Evolutionary conservation across 2,113 vertebrate species (phyloP), one percentile per base, ranked within the genome.

Genomic region (Eidolon helvum): DNA sequence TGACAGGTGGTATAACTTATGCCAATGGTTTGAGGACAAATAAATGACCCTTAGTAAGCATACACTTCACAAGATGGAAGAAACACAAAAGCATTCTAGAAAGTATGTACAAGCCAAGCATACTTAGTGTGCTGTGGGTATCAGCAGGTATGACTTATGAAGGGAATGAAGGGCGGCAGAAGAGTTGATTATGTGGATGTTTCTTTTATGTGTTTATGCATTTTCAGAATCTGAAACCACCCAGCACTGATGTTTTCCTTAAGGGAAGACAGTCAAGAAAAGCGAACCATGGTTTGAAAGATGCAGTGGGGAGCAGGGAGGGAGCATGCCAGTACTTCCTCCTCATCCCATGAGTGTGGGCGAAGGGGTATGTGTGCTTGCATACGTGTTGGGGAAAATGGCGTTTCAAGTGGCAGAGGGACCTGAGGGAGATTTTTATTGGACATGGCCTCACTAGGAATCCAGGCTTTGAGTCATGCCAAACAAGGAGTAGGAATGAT

Each of bases 211-310:
- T 33, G 55, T 74, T 77, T 63, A 38, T 38, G 10, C 4, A 57
- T 35, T 79, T 93, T 68, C 28, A 12, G 30, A 85, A 90, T 83
- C 48, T 94, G 50, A 97, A 96, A 93, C 22, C 65, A 69, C 4
- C 24, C 50, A 50, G 50, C 15, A n/a, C 14, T n/a, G 24, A 9
- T 74, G n/a, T 53, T 61, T 68, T 61, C 63, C 79, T 85, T 78
- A 87, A 43, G 30, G 53, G 28, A 92, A 79, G 50, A 79, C 38
- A 38, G 38, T 28, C 40, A 7, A 85, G n/a, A 88, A 75, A 68
- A 66, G 26, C 74, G 68, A 72, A 95, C 10, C 18, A 50, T 12
- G 28, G 16, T 57, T 24, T 84, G 38, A 78, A 77, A 84, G 57
- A 71, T 10, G 8, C 10, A 19, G 69, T 75, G 72, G 55, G 55